A percentile compares a stretch with the other conserved stretches of the same genome.
Conservation (phyloP, 2,113 vertebrate genomes). For the Baryphthengus martii region DNA sequence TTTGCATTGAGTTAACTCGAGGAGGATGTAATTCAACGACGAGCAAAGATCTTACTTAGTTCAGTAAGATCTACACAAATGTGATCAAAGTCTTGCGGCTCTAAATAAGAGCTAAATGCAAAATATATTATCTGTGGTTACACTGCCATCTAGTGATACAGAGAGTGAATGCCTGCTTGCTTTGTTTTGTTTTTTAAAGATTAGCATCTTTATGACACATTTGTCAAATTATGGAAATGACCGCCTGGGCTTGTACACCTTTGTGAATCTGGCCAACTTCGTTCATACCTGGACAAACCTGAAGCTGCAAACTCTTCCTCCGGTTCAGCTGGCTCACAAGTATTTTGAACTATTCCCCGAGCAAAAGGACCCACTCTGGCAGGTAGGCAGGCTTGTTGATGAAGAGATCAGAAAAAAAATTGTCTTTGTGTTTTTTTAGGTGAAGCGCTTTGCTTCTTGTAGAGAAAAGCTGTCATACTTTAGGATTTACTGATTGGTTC, state of each 20-base stretch:
- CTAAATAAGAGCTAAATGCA: neutral
- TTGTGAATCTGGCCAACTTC: conserved; percentile 92
- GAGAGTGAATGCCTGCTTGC: neutral
- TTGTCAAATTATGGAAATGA: conserved; percentile 93
- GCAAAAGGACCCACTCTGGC: conserved; percentile 93
- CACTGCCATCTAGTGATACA: conserved; percentile 60
- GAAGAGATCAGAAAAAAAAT: neutral
- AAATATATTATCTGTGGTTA: neutral
- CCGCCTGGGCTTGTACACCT: conserved; percentile 91
- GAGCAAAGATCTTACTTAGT: neutral
- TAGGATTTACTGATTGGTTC: neutral
- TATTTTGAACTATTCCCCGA: conserved; percentile 95
- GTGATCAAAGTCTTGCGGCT: neutral
- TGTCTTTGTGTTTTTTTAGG: neutral
- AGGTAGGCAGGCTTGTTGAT: conserved; percentile 74
- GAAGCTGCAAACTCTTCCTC: conserved; percentile 89
- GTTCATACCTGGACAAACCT: conserved; percentile 92
- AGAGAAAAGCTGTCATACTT: neutral
- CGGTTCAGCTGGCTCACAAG: conserved; percentile 86
- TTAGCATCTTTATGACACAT: conserved; percentile 98
- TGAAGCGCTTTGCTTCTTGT: neutral
- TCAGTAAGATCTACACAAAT: neutral
- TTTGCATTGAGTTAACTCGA: neutral
- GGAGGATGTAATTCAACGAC: neutral
- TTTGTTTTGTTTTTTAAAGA: conserved; percentile 65